Evolutionary conservation across 2,113 vertebrate genomes (phyloP).

Genomic region (Caranx melampygus): DNA sequence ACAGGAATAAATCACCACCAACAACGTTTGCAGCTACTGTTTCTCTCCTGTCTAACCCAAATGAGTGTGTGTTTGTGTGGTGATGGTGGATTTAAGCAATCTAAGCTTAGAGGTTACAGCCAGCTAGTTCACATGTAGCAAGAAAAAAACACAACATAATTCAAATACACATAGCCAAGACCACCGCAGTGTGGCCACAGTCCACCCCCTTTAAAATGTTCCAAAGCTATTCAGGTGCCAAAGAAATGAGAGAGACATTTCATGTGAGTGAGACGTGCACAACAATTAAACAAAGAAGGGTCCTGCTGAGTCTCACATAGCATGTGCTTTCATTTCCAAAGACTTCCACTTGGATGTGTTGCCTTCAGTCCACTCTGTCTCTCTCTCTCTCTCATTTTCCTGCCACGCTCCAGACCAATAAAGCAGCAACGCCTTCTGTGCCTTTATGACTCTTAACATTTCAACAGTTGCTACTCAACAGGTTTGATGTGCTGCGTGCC

Average conservation of each 20-base stretch:
- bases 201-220: slow-evolving; percentile 48
- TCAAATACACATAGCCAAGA: slow-evolving; percentile 33
- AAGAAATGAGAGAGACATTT: slow-evolving; percentile 44
- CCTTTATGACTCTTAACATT: slow-evolving; percentile 13
- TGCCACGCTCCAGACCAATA: slow-evolving; percentile 22
- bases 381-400: not conserved
- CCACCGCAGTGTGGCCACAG: slow-evolving; percentile 30
- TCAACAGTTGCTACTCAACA: slow-evolving; percentile 11
- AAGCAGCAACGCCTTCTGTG: not conserved
- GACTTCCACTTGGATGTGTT: slow-evolving; percentile 33
- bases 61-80: not conserved
- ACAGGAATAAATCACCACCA: slow-evolving; percentile 9
- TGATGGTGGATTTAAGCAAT: slow-evolving; percentile 5
- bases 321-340: slow-evolving; percentile 24
- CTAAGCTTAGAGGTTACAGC: slow-evolving; percentile 56
- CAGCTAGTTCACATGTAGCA: slow-evolving; percentile 46
- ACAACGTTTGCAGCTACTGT: slow-evolving; percentile 27
- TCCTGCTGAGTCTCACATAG: slow-evolving; percentile 28
- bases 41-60: not conserved
- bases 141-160: slow-evolving; percentile 50
- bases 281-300: not conserved
- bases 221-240: slow-evolving; percentile 30
- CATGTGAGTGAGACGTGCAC: not conserved
- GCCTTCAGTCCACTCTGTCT: not conserved
- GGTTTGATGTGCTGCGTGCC: slow-evolving; percentile 38